Evolutionary conservation across 2,113 vertebrate genomes (phyloP).

Genomic region (Rhea pennata): DNA sequence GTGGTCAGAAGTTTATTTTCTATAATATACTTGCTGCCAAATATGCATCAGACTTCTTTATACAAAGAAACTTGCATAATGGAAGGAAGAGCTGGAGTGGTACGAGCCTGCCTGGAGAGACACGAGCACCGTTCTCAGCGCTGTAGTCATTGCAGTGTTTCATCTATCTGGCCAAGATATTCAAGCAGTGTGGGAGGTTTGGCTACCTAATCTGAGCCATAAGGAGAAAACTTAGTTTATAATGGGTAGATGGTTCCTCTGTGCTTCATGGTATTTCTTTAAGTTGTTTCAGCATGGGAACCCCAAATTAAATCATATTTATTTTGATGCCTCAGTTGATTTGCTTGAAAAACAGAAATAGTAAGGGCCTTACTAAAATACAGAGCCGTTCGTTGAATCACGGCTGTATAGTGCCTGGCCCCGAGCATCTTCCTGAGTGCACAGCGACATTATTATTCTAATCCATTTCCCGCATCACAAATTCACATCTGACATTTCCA

Average conservation of each 20-base stretch:
- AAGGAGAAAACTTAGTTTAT: background rate
- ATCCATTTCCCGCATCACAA: background rate
- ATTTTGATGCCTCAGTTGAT: background rate
- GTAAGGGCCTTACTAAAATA: rapidly evolving
- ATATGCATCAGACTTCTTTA: background rate
- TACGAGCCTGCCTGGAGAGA: background rate
- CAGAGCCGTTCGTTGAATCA: background rate
- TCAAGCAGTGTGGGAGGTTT: background rate
- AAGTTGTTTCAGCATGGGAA: background rate
- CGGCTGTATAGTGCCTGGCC: background rate
- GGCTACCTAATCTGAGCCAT: background rate
- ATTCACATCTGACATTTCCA: conserved; percentile 11
- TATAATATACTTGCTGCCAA: background rate
- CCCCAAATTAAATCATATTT: background rate
- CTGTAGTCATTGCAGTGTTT: background rate
- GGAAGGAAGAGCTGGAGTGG: background rate
- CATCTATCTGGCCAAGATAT: background rate
- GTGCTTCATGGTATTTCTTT: background rate
- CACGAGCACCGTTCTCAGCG: background rate
- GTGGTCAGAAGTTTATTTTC: background rate
- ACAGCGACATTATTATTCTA: background rate
- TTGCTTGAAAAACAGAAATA: background rate
- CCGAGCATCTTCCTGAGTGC: background rate
- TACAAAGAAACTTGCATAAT: background rate
- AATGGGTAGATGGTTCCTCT: background rate